Evolutionary conservation across 2,888 invertebrate species (phyloP).

Genomic region (Hydropsyche betteni): DNA sequence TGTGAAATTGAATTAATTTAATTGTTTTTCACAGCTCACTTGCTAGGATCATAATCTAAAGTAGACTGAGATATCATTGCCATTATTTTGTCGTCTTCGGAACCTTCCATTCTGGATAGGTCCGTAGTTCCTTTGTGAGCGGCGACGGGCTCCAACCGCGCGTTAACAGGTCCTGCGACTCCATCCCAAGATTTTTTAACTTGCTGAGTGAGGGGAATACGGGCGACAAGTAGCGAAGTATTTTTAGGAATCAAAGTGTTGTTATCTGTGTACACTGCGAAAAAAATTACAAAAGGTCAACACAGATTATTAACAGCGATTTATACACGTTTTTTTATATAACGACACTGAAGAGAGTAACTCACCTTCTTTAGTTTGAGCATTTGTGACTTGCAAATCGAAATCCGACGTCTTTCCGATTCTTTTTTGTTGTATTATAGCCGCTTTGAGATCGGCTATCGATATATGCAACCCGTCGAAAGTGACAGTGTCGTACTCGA

Average conservation of each 20-base stretch:
- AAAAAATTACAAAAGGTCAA: not conserved
- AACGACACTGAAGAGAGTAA: not conserved
- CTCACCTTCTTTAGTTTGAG: conserved; percentile 95
- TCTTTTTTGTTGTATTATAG: conserved; percentile 94
- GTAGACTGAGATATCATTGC: conserved; percentile 98
- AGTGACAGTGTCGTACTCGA: conserved; percentile 95
- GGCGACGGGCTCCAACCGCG: conserved; percentile 63
- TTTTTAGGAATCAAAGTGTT: conserved; percentile 94
- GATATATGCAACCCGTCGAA: conserved; percentile 98
- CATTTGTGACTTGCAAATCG: conserved; percentile 96
- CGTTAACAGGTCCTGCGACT: conserved; percentile 60
- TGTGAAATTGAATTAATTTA: conserved; percentile 14
- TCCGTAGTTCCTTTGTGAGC: conserved; percentile 77
- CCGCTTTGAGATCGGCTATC: conserved; percentile 92
- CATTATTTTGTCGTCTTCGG: conserved; percentile 97
- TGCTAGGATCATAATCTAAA: conserved; percentile 95
- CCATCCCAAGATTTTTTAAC: conserved; percentile 82
- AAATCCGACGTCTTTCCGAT: conserved; percentile 94
- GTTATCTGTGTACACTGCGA: conserved; percentile 89
- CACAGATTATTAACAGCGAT: not conserved
- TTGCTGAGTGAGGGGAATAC: conserved; percentile 86
- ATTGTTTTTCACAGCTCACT: conserved; percentile 71
- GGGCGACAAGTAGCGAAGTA: conserved; percentile 92
- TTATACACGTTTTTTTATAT: not conserved
- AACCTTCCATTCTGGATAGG: conserved; percentile 87